Base-by-base conservation (phyloP, 2,797 vertebrate species). In the Acanthurus tractus region DNA sequence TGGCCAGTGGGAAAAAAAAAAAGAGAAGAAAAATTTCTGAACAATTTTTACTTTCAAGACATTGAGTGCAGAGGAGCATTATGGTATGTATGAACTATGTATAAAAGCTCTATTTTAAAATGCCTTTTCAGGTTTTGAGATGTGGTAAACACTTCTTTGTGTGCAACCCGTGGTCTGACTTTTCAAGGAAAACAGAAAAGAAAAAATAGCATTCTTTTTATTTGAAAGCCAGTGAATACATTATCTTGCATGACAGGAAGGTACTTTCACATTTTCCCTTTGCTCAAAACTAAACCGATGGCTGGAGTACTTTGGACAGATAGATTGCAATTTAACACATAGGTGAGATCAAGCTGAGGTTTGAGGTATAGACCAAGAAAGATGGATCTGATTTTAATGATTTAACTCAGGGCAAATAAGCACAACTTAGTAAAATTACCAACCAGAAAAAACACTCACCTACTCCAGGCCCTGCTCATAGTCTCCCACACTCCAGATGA, bases 371-470 rank as follows among this genome's bases (percentile, higher is more conserved):
- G 62, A n/a, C n/a, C n/a, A n/a, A n/a, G n/a, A n/a, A n/a, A n/a
- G n/a, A n/a, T n/a, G 25, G 65, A 55, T 73, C 34, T 40, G 20
- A 62, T 62, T 74, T 72, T 56, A 77, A 22, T 72, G 70, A 75
- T 79, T 79, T 2, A 68, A 6, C 12, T 44, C 42, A 15, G 23
- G 54, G 69, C 9, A 25, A 25, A 59, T 65, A 49, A 48, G 9
- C 52, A 34, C 44, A 65, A 59, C 46, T 54, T 57, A 4, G 49
- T 58, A 53, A 53, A 77, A 63, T 64, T 46, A 58, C 53, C 15
- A 69, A 78, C 12, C 22, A 70, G 53, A n/a, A 69, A 80, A 76
- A 52, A n/a, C 25, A 25, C 25, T 25, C 25, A 25, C 25, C 25
- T 25, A 25, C 2, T 25, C 4, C 25, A 25, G 25, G 25, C 25